Base-by-base conservation (phyloP, 2,113 vertebrate species). In the Corynorhinus townsendii region DNA sequence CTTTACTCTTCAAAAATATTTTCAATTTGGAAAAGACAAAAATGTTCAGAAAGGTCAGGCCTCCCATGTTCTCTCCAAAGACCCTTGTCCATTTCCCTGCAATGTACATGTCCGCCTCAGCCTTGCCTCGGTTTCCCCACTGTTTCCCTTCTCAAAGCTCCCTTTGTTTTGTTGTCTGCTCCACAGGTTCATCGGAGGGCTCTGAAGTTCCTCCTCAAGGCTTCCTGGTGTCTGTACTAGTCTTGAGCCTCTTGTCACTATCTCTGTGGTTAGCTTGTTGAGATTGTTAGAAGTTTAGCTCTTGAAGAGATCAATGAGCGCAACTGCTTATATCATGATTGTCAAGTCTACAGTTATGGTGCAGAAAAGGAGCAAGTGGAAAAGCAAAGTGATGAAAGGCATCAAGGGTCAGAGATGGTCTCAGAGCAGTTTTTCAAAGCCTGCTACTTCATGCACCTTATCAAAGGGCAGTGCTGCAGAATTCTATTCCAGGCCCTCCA, bases 41-140 rank as follows among this genome's bases (percentile, higher is more conserved):
- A 92, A 90, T 95, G 24, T 96, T 95, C 64, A 87, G 47, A 82
- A 92, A 88, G 72, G 11, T 49, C 66, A 90, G 72, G 28, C 77
- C 56, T 90, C 71, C 72, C 38, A 1, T n/a, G 47, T 73, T 90
- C 90, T 76, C 35, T 43, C 20, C 73, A 66, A 68, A 89, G 56
- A 35, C 17, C 45, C 9, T 75, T 73, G 20, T 93, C n/a, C 47
- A 7, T 82, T 80, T 93, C 79, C 64, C 68, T 47, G 22, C 22
- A 77, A 4, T 69, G 20, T 38, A 22, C 40, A 24, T 1, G 8
- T n/a, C 45, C 54, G 4, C 28, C n/a, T 86, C 30, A 1, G 4
- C 69, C 80, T 77, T 30, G 14, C 62, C 89, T 76, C 24, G 45
- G 82, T 88, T 86, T 54, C 47, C 47, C 43, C 35, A 15, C 40